A percentile compares a stretch with the other conserved stretches of the same genome.
Conservation (phyloP, 2,113 vertebrate species). For the Rhinolophus ferrumequinum region DNA sequence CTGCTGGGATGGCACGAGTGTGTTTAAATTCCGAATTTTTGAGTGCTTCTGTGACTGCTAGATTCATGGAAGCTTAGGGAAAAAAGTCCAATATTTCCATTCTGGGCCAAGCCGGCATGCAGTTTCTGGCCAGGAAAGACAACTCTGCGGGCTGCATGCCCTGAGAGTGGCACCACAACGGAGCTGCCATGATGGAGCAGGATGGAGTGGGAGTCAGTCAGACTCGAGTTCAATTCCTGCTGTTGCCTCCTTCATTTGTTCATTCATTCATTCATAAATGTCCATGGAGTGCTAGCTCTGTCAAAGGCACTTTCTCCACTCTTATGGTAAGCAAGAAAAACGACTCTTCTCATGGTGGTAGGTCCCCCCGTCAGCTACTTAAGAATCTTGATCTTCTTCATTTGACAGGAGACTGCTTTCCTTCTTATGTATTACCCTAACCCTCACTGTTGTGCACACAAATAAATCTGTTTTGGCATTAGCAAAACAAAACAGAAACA, state of each 20-base stretch:
- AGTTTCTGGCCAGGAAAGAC: constrained; percentile 8
- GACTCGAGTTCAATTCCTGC: background rate
- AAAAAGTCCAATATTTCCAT: background rate
- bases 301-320: background rate
- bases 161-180: background rate
- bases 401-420: background rate
- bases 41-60: background rate
- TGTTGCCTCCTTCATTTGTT: background rate
- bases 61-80: background rate
- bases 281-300: background rate
- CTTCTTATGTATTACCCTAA: background rate
- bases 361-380: background rate
- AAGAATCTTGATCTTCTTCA: background rate
- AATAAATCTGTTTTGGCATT: background rate
- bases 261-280: background rate
- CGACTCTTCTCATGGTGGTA: background rate
- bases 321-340: background rate
- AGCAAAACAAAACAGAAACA: background rate
- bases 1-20: background rate
- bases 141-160: background rate
- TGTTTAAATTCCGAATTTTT: background rate
- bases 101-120: background rate
- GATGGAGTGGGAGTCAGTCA: too few relatives aligned
- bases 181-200: background rate
- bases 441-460: background rate